These are phyloP conservation scores for Sebastes iracundus DNA, from an alignment of 2,797 vertebrate species.

Conservation along the genomic window DNA sequence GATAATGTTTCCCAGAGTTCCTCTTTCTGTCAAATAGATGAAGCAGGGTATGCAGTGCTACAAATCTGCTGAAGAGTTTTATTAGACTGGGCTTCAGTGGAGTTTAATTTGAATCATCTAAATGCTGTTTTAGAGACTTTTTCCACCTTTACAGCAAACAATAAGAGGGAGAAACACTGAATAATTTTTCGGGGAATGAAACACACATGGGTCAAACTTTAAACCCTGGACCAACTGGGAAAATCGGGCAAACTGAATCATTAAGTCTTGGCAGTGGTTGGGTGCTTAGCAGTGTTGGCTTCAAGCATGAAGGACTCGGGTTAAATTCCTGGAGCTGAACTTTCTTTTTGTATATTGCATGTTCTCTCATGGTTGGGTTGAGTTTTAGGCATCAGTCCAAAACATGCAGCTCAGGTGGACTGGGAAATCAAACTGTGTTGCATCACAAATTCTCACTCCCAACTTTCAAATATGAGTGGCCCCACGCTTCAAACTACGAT, in stretches of 20 bases:
- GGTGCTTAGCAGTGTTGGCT: constrained; percentile 1
- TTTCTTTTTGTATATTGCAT: not conserved
- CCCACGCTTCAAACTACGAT: too few relatives aligned
- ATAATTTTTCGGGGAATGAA: constrained; percentile 7
- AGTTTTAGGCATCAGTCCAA: not conserved
- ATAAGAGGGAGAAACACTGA: not conserved
- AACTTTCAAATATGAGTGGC: too few relatives aligned
- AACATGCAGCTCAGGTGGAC: not conserved
- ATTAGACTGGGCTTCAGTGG: constrained; percentile 16
- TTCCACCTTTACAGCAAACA: not conserved
- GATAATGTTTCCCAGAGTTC: constrained; percentile 36
- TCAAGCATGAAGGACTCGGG: not conserved
- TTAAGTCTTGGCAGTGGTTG: constrained; percentile 1
- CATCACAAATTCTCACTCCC: too few relatives aligned
- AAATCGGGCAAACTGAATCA: constrained; percentile 16
- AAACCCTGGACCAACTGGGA: constrained; percentile 3
- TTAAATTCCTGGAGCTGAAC: not conserved
- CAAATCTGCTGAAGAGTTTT: constrained; percentile 2
- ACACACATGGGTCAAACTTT: constrained; percentile 1
- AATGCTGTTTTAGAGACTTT: not conserved
- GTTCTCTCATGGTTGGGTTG: not conserved
- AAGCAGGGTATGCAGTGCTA: not conserved
- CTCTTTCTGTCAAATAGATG: constrained; percentile 21
- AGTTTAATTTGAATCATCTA: not conserved
- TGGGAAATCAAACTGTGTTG: not conserved